These are phyloP conservation scores for Lepidocolaptes lacrymiger DNA, from an alignment of 2,797 vertebrate genomes.

Conservation along the genomic window DNA sequence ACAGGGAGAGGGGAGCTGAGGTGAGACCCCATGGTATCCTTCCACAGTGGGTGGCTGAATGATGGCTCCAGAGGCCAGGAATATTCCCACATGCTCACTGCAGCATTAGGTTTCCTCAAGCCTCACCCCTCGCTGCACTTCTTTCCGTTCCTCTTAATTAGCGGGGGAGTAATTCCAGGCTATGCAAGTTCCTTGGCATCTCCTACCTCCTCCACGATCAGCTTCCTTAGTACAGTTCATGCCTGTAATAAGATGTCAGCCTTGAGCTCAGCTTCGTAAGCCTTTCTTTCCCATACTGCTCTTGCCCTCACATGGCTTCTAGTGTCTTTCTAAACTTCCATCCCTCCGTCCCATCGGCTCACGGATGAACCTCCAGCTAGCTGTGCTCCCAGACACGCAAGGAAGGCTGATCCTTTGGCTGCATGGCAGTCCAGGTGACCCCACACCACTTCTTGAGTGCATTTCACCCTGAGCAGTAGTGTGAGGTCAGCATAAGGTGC, in stretches of 20 bases:
- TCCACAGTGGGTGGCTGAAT: background rate
- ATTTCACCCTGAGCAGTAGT: background rate
- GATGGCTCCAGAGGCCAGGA: background rate
- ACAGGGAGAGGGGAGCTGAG: background rate
- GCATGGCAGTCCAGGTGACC: background rate
- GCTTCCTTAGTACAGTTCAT: conserved; percentile 8
- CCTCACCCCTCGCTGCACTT: background rate
- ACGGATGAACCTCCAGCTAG: background rate
- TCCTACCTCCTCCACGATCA: background rate
- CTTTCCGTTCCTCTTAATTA: conserved; percentile 9
- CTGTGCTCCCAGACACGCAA: rapidly evolving
- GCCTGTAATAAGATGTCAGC: background rate
- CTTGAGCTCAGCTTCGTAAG: background rate
- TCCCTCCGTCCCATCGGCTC: rapidly evolving
- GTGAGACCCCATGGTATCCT: background rate
- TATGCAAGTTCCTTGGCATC: background rate
- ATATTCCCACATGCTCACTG: background rate
- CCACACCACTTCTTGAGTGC: background rate
- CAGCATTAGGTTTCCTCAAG: conserved; percentile 25
- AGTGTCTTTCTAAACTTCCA: background rate
- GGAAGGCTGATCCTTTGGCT: background rate
- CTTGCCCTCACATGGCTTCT: rapidly evolving
- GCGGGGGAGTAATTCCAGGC: conserved; percentile 7
- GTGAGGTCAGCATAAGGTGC: rapidly evolving
- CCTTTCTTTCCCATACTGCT: background rate